A percentile compares a stretch with the other conserved stretches of the same genome.
phyloP scores from a whole-genome alignment of 2,888 invertebrate species.

The Dinocampus coccinellae region DNA sequence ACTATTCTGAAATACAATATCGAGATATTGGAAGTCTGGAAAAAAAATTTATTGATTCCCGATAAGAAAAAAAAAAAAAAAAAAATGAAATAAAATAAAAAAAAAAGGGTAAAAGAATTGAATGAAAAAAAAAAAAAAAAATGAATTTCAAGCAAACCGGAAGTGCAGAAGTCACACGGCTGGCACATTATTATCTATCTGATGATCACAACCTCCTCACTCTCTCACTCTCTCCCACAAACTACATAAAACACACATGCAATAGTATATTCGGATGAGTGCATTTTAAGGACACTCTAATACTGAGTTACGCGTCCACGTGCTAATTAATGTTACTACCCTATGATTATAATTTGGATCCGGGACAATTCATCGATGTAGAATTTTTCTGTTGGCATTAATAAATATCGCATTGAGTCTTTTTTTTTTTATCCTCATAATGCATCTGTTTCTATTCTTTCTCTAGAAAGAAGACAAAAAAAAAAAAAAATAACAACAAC shows the following conservation, averaged over 20 bases:
- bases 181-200: constrained; percentile 11
- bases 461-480: no score
- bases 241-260: background rate
- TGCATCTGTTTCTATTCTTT: no score
- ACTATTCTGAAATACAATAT: background rate
- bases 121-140: no score
- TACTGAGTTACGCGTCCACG: background rate
- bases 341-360: constrained; percentile 1
- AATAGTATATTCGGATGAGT: background rate
- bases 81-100: no score
- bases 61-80: background rate
- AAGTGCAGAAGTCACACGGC: constrained; percentile 12
- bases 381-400: background rate
- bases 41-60: background rate
- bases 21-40: background rate
- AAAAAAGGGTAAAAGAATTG: no score
- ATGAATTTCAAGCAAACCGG: background rate
- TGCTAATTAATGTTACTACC: constrained; percentile 17
- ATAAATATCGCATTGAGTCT: background rate
- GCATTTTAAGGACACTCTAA: constrained; percentile 9
- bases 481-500: no score
- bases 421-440: no score
- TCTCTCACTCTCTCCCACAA: no score
- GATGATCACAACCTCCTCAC: no score
- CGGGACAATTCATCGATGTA: constrained; percentile 2